These are phyloP conservation scores for Protonemura montana DNA, from an alignment of 2,888 invertebrate genomes.

Conservation along the genomic window DNA sequence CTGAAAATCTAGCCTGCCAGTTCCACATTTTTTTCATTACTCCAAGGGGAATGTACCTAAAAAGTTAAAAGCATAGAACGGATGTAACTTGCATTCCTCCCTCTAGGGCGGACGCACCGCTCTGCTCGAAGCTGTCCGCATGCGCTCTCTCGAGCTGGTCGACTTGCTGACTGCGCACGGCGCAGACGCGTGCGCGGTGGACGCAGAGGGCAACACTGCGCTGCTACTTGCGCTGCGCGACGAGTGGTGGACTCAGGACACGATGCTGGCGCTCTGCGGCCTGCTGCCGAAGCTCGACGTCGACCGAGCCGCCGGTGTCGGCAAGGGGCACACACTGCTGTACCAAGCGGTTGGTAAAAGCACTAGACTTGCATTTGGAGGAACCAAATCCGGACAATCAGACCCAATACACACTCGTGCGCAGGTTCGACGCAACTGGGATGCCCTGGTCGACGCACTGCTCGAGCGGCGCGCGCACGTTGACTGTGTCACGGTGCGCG, in stretches of 20 bases:
- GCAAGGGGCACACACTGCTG: background rate
- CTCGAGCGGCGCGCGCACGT: background rate
- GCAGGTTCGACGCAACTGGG: background rate
- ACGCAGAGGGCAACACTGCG: background rate
- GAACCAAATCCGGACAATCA: too few species aligned
- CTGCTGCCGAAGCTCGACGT: background rate
- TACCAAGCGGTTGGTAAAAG: background rate
- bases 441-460: background rate
- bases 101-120: background rate
- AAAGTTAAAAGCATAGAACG: too few species aligned
- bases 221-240: background rate
- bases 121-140: background rate
- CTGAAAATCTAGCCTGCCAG: too few species aligned
- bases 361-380: background rate
- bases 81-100: background rate
- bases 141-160: background rate
- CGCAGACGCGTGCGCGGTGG: background rate
- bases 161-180: background rate
- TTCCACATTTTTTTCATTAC: too few species aligned
- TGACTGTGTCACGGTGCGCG: background rate
- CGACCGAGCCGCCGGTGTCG: background rate
- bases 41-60: too few species aligned
- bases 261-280: background rate
- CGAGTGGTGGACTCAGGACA: background rate
- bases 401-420: too few species aligned